Evolutionary conservation across 2,113 vertebrate genomes (phyloP), one percentile per base, ranked within the genome.

Genomic region (Pluvianellus socialis): DNA sequence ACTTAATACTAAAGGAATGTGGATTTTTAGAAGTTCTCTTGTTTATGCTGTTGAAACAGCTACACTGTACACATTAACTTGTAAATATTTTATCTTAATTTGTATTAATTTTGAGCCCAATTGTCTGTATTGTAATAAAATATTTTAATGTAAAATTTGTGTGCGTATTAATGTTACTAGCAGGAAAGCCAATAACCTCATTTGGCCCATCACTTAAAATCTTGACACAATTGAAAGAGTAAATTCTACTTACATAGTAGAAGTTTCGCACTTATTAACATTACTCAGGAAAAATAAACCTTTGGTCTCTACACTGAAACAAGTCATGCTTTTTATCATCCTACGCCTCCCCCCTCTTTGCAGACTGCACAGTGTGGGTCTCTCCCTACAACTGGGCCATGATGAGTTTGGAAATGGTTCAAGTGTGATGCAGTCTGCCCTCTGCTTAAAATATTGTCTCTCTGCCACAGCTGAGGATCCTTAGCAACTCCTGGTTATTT

Each of bases 71-170:
- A 97, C 94, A 96, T 96, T 94, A 91, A 77, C 96, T 94, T 98
- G 96, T 98, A 98, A 96, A 98, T 98, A 98, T 97, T 97, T 98
- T 97, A 97, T 94, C 94, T 97, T 97, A 86, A 96, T 98, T 98
- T 98, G 96, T 98, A 98, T 98, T 98, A 95, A 98, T 98, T 97
- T 97, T 97, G 87, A 97, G 85, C 88, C 96, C 84, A 96, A 89
- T 61, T 97, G 92, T 95, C 97, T 96, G 93, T 97, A 97, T 94
- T 98, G 96, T 97, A 98, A 98, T 98, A 98, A 98, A 98, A 88
- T 98, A 98, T 98, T 98, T 98, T 98, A 97, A 95, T 87, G 96
- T 98, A 98, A 91, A 71, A 42, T 42, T 74, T 82, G 53, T 92
- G 82, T 4, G 45, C 82, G 32, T 90, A 65, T 55, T 87, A 96